A percentile compares a stretch with the other conserved stretches of the same genome.
phyloP scores from a whole-genome alignment of 2,797 vertebrate genomes.

The Malacoctenus gilli region DNA sequence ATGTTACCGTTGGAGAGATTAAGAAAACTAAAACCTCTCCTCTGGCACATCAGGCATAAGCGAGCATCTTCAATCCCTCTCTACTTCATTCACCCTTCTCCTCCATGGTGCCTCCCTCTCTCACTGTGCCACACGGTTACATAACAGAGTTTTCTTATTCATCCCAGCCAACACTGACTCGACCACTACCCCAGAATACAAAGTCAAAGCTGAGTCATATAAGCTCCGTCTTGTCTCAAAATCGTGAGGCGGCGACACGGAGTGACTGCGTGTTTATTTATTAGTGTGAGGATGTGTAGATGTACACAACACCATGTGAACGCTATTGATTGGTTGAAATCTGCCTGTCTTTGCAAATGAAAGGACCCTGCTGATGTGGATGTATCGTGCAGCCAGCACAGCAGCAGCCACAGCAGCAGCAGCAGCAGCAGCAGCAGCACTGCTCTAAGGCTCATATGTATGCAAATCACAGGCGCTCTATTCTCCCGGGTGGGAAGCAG shows the following conservation, averaged over 20 bases:
- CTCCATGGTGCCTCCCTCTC: slow-evolving; percentile 24
- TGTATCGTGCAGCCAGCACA: slow-evolving; percentile 28
- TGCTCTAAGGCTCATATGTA: slow-evolving; percentile 63
- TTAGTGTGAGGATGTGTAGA: background rate
- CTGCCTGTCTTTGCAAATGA: slow-evolving; percentile 44
- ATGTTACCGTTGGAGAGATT: slow-evolving; percentile 13
- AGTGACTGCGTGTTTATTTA: slow-evolving; percentile 1
- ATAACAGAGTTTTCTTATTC: slow-evolving; percentile 55
- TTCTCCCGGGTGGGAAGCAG: slow-evolving; percentile 47
- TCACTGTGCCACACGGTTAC: slow-evolving; percentile 40
- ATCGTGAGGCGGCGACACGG: slow-evolving; percentile 15
- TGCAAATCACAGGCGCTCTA: slow-evolving; percentile 65
- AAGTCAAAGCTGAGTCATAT: slow-evolving; percentile 65
- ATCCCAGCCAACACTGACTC: slow-evolving; percentile 45
- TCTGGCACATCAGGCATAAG: slow-evolving; percentile 11
- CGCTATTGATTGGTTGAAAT: slow-evolving; percentile 19
- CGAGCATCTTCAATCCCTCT: background rate
- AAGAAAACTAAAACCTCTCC: slow-evolving; percentile 14
- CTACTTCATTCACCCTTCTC: slow-evolving; percentile 5
- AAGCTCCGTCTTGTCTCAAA: slow-evolving; percentile 25
- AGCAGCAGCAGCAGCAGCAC: slow-evolving; percentile 21
- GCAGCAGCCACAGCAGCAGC: slow-evolving; percentile 28
- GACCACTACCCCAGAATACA: slow-evolving; percentile 51
- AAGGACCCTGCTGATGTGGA: slow-evolving; percentile 28
- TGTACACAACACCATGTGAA: slow-evolving; percentile 11